Percentiles rank a stretch among this genome's conserved stretches.
Conservation (phyloP, 2,113 vertebrate genomes). For the Quiscalus mexicanus region DNA sequence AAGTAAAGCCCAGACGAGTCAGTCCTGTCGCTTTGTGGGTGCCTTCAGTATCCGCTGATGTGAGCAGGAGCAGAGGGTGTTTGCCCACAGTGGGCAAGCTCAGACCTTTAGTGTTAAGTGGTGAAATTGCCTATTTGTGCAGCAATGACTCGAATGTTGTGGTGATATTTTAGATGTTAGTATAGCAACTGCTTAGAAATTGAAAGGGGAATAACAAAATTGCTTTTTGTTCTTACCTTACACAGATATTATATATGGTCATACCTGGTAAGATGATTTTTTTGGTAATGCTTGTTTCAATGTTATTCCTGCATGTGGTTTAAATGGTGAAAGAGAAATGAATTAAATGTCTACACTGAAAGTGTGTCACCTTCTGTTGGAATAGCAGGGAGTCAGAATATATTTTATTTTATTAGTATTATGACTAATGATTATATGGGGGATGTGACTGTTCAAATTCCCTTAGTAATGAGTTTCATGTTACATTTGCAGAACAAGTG, state of each 20-base stretch:
- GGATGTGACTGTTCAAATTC: background rate
- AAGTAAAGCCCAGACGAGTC: background rate
- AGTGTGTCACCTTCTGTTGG: background rate
- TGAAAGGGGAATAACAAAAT: background rate
- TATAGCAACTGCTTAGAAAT: background rate
- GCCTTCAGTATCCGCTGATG: background rate
- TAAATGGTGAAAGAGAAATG: conserved; percentile 10
- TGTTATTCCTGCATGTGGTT: background rate
- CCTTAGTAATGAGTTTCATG: background rate
- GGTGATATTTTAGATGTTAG: background rate
- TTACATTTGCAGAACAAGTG: background rate
- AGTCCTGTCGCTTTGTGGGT: background rate
- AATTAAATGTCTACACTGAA: background rate
- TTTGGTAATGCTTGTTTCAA: background rate
- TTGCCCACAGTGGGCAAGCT: background rate
- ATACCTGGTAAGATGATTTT: background rate
- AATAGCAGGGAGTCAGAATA: background rate
- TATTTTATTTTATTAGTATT: conserved; percentile 16
- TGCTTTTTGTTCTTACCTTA: background rate
- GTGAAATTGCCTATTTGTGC: background rate
- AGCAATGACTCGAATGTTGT: background rate
- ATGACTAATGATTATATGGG: background rate
- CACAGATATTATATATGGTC: background rate
- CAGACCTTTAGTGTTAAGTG: background rate
- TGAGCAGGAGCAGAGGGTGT: background rate